Percentiles rank a stretch among this genome's conserved stretches.
These are phyloP conservation scores for Monomorium pharaonis DNA, from an alignment of 1,140 invertebrate species.

Conservation along the genomic window DNA sequence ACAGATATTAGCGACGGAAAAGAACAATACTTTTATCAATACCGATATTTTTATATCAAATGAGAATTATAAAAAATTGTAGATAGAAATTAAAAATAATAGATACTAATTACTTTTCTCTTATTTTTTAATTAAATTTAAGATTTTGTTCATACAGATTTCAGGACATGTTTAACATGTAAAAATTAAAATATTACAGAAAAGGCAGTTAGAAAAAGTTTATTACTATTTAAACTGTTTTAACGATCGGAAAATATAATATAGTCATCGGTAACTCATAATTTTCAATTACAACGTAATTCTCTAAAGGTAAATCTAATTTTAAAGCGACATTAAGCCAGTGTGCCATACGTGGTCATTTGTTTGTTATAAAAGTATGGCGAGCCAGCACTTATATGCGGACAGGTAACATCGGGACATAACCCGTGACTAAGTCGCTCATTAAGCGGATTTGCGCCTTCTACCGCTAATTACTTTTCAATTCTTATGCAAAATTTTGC, in stretches of 20 bases:
- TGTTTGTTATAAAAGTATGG: conserved; percentile 43
- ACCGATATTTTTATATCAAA: neutral
- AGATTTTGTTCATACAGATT: neutral
- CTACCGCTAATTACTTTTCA: conserved; percentile 69
- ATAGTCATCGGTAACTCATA: neutral
- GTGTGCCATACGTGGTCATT: conserved; percentile 39
- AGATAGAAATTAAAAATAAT: neutral
- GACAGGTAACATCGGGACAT: conserved; percentile 19
- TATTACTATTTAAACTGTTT: neutral
- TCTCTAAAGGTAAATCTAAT: conserved; percentile 49
- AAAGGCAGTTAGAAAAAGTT: neutral
- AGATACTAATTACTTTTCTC: neutral
- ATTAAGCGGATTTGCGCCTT: conserved; percentile 64
- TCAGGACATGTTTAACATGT: neutral
- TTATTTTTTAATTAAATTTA: neutral
- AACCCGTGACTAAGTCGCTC: conserved; percentile 30
- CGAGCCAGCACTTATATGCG: neutral
- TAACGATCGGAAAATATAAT: neutral
- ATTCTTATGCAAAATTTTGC: conserved; percentile 54
- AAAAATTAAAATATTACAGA: neutral
- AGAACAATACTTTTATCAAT: neutral
- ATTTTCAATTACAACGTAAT: conserved; percentile 27
- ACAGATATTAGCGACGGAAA: neutral
- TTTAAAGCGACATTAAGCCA: conserved; percentile 26
- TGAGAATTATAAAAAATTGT: neutral